Evolutionary conservation across 2,113 vertebrate genomes (phyloP).

Genomic region (Plecotus auritus): DNA sequence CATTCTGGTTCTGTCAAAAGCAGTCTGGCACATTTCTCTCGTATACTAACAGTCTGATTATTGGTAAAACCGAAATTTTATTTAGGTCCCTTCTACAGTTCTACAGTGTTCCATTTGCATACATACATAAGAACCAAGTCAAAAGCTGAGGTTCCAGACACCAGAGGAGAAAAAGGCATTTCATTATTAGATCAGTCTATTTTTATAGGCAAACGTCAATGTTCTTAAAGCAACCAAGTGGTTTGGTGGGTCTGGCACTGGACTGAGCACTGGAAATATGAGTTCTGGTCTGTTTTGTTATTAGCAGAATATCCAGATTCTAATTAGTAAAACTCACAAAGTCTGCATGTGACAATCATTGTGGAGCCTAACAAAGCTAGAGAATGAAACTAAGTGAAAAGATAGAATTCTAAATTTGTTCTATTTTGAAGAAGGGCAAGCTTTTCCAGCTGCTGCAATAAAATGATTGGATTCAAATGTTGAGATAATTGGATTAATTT

Average conservation of each 20-base stretch:
- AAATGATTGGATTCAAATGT: not conserved
- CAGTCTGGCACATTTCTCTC: constrained; percentile 69
- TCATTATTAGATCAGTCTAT: not conserved
- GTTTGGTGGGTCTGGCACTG: too few relatives aligned
- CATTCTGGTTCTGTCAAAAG: constrained; percentile 58
- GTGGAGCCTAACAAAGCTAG: not conserved
- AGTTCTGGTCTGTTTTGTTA: too few relatives aligned
- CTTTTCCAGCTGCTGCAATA: not conserved
- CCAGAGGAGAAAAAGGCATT: not conserved
- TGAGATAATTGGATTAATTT: constrained; percentile 25
- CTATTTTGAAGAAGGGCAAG: not conserved
- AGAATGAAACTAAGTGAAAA: not conserved
- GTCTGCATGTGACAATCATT: not conserved
- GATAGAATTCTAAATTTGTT: not conserved
- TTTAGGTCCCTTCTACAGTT: constrained; percentile 48
- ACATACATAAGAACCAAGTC: constrained; percentile 16
- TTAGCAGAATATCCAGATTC: not conserved
- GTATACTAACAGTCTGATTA: constrained; percentile 46
- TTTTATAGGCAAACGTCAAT: not conserved
- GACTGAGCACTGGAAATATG: too few relatives aligned
- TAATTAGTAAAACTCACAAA: constrained; percentile 11
- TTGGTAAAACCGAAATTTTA: constrained; percentile 57
- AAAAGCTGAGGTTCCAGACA: not conserved
- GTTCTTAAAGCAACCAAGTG: too few relatives aligned
- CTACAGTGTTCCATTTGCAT: constrained; percentile 56